A percentile compares a stretch with the other conserved stretches of the same genome.
Conservation (phyloP, 2,113 vertebrate genomes). For the Puma concolor region DNA sequence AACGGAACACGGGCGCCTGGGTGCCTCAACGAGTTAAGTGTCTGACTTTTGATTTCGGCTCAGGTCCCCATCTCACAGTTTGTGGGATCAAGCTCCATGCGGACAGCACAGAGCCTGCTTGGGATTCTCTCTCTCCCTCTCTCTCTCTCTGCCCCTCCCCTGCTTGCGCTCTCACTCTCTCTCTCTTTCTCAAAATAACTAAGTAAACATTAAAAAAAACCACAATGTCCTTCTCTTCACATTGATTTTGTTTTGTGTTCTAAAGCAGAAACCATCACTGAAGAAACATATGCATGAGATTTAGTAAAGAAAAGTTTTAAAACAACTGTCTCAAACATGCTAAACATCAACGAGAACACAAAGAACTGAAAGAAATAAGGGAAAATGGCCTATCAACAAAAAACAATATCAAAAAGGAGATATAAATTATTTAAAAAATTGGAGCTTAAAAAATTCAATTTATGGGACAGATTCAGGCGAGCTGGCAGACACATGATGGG, state of each 20-base stretch:
- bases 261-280: not conserved
- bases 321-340: not conserved
- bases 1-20: too few species aligned
- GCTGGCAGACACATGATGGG: not conserved
- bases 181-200: too few species aligned
- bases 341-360: not conserved
- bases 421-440: not conserved
- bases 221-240: not conserved
- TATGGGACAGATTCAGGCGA: not conserved
- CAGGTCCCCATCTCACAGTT: too few species aligned
- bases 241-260: not conserved
- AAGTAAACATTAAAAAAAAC: not conserved
- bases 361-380: not conserved
- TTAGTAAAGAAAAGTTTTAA: not conserved
- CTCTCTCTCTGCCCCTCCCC: too few species aligned
- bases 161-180: too few species aligned
- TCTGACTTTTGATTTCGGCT: too few species aligned
- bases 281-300: not conserved
- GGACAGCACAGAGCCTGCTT: too few species aligned
- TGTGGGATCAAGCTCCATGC: too few species aligned
- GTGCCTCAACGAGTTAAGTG: too few species aligned
- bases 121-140: too few species aligned
- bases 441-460: not conserved
- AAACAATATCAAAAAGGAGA: not conserved
- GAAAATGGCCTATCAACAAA: not conserved